These are phyloP conservation scores for Syngnathus acus DNA, from an alignment of 2,797 vertebrate species.

Conservation along the genomic window DNA sequence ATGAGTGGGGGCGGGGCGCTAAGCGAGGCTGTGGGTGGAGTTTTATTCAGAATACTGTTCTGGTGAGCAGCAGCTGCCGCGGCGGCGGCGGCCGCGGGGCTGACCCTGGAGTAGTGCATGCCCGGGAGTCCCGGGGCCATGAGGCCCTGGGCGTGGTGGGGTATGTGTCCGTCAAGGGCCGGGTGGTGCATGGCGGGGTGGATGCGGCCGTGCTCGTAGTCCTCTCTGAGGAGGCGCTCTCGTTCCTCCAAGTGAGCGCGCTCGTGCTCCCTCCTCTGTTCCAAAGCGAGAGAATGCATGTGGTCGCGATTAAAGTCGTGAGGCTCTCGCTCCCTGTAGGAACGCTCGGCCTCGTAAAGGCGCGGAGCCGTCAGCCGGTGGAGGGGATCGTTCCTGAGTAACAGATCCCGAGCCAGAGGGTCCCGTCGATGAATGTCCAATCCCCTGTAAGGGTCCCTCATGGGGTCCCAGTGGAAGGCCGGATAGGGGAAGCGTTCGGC, in stretches of 20 bases:
- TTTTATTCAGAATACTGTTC: conserved; percentile 90
- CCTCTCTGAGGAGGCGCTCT: conserved; percentile 86
- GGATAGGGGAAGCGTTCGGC: conserved; percentile 92
- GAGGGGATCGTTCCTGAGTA: conserved; percentile 86
- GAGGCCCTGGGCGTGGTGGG: conserved; percentile 72
- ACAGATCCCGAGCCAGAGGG: conserved; percentile 84
- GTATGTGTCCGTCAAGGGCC: conserved; percentile 82
- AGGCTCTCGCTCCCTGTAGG: conserved; percentile 90
- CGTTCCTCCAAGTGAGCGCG: conserved; percentile 84
- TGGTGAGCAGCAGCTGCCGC: conserved; percentile 73
- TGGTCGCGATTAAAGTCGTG: conserved; percentile 86
- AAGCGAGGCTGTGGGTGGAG: conserved; percentile 85
- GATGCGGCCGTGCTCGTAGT: conserved; percentile 84
- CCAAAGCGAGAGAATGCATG: conserved; percentile 76
- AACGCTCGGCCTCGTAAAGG: conserved; percentile 86
- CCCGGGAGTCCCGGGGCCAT: conserved; percentile 86
- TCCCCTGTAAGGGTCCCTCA: conserved; percentile 90
- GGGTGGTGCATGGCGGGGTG: conserved; percentile 63
- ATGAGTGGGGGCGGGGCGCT: conserved; percentile 94
- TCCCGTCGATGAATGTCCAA: conserved; percentile 91
- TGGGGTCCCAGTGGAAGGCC: conserved; percentile 95
- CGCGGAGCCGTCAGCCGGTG: conserved; percentile 82
- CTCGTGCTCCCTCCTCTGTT: conserved; percentile 88
- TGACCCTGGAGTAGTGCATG: conserved; percentile 94
- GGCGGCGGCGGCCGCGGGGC: conserved; percentile 61